Percentiles rank a stretch among this genome's conserved stretches.
Conservation (phyloP, 2,113 vertebrate genomes). For the Pipa parva region DNA sequence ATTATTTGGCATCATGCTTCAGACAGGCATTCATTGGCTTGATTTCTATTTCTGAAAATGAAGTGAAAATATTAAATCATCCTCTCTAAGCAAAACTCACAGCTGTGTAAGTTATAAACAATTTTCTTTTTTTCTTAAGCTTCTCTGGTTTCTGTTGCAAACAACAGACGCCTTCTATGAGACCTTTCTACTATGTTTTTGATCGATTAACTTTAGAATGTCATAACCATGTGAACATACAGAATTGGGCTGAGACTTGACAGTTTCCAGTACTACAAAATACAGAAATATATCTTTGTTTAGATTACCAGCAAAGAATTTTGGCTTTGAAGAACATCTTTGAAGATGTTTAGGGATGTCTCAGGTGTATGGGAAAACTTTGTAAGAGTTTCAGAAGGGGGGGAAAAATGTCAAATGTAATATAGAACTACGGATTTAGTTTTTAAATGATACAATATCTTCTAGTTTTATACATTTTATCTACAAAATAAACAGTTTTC, state of each 20-base stretch:
- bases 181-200: background rate
- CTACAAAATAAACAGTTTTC: no score
- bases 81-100: background rate
- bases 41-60: no score
- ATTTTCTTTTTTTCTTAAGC: background rate
- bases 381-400: background rate
- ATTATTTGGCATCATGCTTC: no score
- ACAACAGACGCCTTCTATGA: background rate
- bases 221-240: background rate
- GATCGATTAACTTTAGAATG: conserved; percentile 2
- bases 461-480: background rate
- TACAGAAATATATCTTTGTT: background rate
- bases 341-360: background rate
- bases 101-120: background rate
- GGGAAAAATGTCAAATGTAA: background rate
- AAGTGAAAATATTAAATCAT: no score
- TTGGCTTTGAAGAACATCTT: no score
- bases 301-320: background rate
- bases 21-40: no score
- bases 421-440: background rate
- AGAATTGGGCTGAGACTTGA: background rate
- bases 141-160: background rate
- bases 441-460: background rate
- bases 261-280: background rate
- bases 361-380: background rate